phyloP scores from a whole-genome alignment of 2,797 vertebrate species.

The Rhynchotus rufescens region DNA sequence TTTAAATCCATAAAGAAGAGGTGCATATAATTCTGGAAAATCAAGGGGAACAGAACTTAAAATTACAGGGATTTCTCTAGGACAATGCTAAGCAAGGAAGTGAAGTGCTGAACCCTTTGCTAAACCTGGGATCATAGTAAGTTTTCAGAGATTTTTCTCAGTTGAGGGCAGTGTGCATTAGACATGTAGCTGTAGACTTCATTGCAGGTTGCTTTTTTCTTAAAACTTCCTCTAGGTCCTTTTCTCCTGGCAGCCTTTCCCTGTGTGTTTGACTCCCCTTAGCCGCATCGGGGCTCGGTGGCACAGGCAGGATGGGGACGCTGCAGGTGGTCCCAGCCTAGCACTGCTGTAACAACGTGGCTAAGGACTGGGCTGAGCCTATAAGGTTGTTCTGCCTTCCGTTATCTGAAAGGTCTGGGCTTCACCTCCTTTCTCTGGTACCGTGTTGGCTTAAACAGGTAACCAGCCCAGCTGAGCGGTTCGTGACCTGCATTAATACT shows the following conservation, averaged over 20 bases:
- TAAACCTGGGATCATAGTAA: not conserved
- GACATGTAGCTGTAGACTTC: not conserved
- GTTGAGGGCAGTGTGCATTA: not conserved
- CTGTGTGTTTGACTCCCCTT: constrained; percentile 43
- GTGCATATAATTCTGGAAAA: constrained; percentile 4
- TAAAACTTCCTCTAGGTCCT: constrained; percentile 2
- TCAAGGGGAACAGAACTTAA: not conserved
- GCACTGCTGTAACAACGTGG: constrained; percentile 12
- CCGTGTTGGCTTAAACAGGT: not conserved
- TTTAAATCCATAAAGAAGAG: not conserved
- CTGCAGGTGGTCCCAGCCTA: constrained; percentile 3
- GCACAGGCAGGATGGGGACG: not conserved
- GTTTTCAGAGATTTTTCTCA: not conserved
- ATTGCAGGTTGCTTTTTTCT: not conserved
- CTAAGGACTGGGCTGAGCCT: constrained; percentile 55
- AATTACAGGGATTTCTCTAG: not conserved
- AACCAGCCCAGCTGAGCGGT: not conserved
- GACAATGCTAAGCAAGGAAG: not conserved
- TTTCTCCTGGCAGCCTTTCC: not conserved
- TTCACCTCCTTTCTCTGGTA: constrained; percentile 10
- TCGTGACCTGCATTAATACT: not conserved
- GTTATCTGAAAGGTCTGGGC: constrained; percentile 4
- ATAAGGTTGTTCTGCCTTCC: constrained; percentile 38
- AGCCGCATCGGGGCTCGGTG: not conserved
- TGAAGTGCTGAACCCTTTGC: not conserved